Percentiles rank a stretch among this genome's conserved stretches.
phyloP scores from a whole-genome alignment of 2,113 vertebrate genomes.

The Notarius lentiginosus region DNA sequence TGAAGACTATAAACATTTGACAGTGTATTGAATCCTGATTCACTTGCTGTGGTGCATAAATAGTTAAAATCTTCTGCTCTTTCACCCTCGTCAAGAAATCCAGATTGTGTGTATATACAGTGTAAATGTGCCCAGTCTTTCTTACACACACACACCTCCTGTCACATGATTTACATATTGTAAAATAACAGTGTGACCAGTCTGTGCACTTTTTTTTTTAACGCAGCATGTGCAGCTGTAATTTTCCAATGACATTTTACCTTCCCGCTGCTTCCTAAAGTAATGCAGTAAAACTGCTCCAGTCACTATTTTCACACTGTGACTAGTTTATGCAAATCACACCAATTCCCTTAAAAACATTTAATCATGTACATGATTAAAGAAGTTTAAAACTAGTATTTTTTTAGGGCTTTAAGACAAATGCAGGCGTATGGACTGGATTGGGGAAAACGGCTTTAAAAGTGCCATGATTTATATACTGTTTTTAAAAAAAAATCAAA shows the following conservation, averaged over 20 bases:
- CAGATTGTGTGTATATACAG: neutral
- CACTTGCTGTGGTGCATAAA: neutral
- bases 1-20: neutral
- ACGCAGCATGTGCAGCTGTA: neutral
- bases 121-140: neutral
- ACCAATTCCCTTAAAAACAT: neutral
- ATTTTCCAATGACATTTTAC: neutral
- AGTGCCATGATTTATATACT: neutral
- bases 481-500: neutral
- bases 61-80: neutral
- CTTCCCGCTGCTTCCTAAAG: neutral
- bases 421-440: neutral
- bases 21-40: neutral
- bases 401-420: neutral
- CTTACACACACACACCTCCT: neutral
- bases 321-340: neutral
- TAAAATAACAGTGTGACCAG: slow-evolving; percentile 8
- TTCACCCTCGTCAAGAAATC: neutral
- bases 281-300: neutral
- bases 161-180: neutral
- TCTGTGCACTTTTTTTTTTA: neutral
- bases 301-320: neutral
- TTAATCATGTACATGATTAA: neutral
- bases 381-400: neutral
- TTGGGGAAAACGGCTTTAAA: neutral